A percentile compares a stretch with the other conserved stretches of the same genome.
These are phyloP conservation scores for Nephila pilipes DNA, from an alignment of 1,140 invertebrate genomes.

Conservation along the genomic window DNA sequence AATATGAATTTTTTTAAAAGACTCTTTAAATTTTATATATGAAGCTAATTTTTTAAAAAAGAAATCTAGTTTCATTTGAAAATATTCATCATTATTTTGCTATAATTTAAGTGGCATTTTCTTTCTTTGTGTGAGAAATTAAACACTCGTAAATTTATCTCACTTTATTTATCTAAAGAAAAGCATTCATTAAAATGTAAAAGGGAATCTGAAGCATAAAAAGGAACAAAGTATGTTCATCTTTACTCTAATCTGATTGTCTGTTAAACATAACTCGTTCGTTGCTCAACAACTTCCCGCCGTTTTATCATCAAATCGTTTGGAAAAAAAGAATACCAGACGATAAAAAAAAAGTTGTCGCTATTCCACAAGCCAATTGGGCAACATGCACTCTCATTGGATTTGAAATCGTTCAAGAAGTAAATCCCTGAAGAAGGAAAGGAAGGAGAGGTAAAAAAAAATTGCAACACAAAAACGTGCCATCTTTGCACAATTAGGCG, in stretches of 20 bases:
- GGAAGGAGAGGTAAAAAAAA: background rate
- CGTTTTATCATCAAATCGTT: background rate
- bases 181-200: no score
- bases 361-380: background rate
- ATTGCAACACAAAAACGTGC: background rate
- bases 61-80: no score
- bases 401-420: background rate
- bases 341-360: background rate
- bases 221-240: background rate
- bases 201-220: no score
- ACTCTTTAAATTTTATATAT: no score
- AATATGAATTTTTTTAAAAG: no score
- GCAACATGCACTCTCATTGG: background rate
- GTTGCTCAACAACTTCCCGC: background rate
- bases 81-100: no score
- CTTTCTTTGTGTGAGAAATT: no score
- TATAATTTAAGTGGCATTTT: no score
- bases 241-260: background rate
- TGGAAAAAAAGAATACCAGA: background rate
- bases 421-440: background rate
- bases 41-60: no score
- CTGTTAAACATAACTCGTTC: background rate
- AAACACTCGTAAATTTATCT: no score
- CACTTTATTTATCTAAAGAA: no score
- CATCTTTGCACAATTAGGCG: conserved; percentile 34